Base-by-base conservation (phyloP, 53 echinoderm and acorn worm genomes). In the Holothuria scabra region DNA sequence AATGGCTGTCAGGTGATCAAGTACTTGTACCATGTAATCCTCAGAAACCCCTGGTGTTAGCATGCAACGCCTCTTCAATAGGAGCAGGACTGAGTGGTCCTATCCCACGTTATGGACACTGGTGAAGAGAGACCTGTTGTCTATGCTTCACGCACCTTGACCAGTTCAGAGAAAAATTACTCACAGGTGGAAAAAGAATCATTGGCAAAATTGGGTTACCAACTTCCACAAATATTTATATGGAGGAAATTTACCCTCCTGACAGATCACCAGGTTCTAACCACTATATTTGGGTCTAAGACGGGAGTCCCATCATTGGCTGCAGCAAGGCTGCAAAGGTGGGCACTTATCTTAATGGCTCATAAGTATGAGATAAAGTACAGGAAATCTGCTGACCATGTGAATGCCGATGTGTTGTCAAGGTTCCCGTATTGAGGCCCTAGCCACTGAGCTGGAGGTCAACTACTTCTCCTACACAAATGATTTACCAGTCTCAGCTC, bases 311-410 rank as follows among this genome's bases (percentile, higher is more conserved):
- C 76, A 44, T 82, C 90, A 21, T 66, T 86, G 24, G 83, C 90
- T 24, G 90, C 83, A 82, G 86, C 86, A 49, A 86, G 86, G 56
- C 64, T 90, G 74, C 86, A 90, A 60, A 63, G 90, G 56, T 90
- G 90, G 90, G 83, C 83, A 14, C 52, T 88, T 23, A 83, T 88
- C 62, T 60, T 88, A 46, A 75, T 83, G 74, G 84, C 87, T 30
- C 81, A 80, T 66, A 52, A 66, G 37, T 86, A 65, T 46, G 87
- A 86, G 30, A 86, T 86, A 63, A 86, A 79, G 80, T 86, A 66
- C 30, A 21, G 78, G 32, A 20, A 21, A 5, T 79, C 65, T 33
- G 80, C 56, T 16, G 68, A 80, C 18, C 79, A 86, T 80, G 57
- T 7, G 0, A 62, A 85, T 61, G 86, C 85, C 14, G 75, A 85